Conservation (phyloP, 2,888 invertebrate species). For the Tipula vernalis region DNA sequence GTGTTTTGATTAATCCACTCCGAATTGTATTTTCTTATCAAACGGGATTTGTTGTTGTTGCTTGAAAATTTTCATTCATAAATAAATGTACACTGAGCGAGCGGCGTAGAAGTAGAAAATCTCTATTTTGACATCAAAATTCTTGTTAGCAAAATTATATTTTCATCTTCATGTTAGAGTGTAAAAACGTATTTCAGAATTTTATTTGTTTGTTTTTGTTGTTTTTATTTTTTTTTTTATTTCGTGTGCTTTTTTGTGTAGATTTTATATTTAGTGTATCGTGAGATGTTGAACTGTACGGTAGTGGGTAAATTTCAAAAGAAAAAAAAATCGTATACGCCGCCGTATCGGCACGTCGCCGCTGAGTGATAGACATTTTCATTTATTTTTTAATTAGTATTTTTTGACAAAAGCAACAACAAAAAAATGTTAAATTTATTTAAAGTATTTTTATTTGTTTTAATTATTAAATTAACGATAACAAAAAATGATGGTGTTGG, state of each 20-base stretch:
- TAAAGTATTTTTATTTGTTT: background rate
- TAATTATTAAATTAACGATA: background rate
- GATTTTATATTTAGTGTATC: background rate
- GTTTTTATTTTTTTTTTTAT: background rate
- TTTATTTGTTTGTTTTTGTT: background rate
- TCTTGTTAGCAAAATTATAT: background rate
- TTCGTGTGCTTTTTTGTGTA: background rate
- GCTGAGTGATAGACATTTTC: background rate
- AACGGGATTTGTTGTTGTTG: background rate
- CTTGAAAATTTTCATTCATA: background rate
- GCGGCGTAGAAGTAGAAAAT: background rate
- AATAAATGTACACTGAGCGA: background rate
- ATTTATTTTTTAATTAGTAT: background rate
- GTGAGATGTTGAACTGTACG: slow-evolving; percentile 4
- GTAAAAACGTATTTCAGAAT: background rate
- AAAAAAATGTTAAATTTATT: background rate
- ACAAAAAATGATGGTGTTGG: background rate
- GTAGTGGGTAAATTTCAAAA: background rate
- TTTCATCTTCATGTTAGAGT: background rate
- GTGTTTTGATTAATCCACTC: background rate
- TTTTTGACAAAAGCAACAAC: background rate
- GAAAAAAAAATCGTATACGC: background rate
- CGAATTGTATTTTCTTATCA: background rate
- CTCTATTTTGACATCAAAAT: background rate
- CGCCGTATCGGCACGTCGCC: background rate